A percentile compares a stretch with the other conserved stretches of the same genome.
Evolutionary conservation across 2,888 invertebrate genomes (phyloP).

Genomic region (Synanthedon formicaeformis): DNA sequence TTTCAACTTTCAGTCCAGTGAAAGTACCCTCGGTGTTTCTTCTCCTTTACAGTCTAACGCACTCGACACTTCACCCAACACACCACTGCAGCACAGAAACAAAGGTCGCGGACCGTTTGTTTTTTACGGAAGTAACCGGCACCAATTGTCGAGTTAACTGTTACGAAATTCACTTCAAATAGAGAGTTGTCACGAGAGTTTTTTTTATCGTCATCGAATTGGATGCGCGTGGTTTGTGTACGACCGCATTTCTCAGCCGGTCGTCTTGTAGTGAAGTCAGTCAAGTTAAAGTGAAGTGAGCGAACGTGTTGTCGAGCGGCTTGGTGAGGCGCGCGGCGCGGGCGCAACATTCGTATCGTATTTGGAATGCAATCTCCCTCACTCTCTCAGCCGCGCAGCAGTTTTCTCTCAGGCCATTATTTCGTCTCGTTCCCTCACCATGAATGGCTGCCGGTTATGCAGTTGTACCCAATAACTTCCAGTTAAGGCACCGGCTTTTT

Average conservation of each 20-base stretch:
- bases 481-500: conserved; percentile 17
- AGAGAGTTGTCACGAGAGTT: conserved; percentile 30
- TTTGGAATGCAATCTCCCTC: conserved; percentile 64
- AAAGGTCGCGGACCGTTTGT: conserved; percentile 20
- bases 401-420: conserved; percentile 35
- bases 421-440: conserved; percentile 48
- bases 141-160: conserved; percentile 22
- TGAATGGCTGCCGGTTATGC: conserved; percentile 29
- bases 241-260: conserved; percentile 21
- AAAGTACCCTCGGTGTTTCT: conserved; percentile 63
- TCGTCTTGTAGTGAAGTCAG: conserved; percentile 20
- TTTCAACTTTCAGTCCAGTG: conserved; percentile 67
- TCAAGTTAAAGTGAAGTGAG: too few species aligned
- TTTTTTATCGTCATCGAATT: conserved; percentile 2
- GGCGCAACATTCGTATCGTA: conserved; percentile 20
- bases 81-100: conserved; percentile 20
- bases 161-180: conserved; percentile 31
- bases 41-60: conserved; percentile 33
- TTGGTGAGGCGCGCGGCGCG: conserved; percentile 19
- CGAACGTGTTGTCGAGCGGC: conserved; percentile 7
- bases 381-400: conserved; percentile 48
- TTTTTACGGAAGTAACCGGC: conserved; percentile 11
- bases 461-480: conserved; percentile 38
- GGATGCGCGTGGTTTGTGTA: conserved; percentile 7
- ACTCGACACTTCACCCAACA: conserved; percentile 28